Conservation (phyloP, 1,140 invertebrate genomes). For the Ips typographus region DNA sequence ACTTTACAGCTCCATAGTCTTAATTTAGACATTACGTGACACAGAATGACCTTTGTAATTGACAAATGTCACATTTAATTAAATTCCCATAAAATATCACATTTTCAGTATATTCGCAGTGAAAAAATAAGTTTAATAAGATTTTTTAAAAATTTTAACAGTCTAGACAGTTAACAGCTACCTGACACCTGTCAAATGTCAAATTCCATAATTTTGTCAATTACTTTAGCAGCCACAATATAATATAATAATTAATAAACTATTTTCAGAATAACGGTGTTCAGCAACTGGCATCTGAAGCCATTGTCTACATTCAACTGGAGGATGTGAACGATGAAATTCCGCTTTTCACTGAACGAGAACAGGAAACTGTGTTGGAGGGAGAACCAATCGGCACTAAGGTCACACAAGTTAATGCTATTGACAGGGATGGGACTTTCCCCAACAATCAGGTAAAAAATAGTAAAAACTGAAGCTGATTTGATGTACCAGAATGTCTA, state of each 20-base stretch:
- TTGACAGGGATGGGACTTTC: slow-evolving; percentile 94
- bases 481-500: no score
- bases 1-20: no score
- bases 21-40: no score
- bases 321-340: slow-evolving; percentile 98
- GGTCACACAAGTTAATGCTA: slow-evolving; percentile 94
- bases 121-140: no score
- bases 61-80: no score
- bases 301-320: slow-evolving; percentile 89
- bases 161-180: no score
- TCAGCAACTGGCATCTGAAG: slow-evolving; percentile 91
- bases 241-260: slow-evolving; percentile 5
- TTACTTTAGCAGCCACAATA: neutral
- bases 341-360: slow-evolving; percentile 89
- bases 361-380: slow-evolving; percentile 92
- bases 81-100: no score
- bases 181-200: no score
- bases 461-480: slow-evolving; percentile 1
- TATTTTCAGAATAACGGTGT: slow-evolving; percentile 84
- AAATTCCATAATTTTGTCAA: neutral
- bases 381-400: slow-evolving; percentile 91
- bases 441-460: slow-evolving; percentile 85
- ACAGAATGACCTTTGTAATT: no score
- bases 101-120: no score
- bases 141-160: no score